Evolutionary conservation across 2,113 vertebrate species (phyloP), one percentile per base, ranked within the genome.

Genomic region (Lichenostomus cassidix): DNA sequence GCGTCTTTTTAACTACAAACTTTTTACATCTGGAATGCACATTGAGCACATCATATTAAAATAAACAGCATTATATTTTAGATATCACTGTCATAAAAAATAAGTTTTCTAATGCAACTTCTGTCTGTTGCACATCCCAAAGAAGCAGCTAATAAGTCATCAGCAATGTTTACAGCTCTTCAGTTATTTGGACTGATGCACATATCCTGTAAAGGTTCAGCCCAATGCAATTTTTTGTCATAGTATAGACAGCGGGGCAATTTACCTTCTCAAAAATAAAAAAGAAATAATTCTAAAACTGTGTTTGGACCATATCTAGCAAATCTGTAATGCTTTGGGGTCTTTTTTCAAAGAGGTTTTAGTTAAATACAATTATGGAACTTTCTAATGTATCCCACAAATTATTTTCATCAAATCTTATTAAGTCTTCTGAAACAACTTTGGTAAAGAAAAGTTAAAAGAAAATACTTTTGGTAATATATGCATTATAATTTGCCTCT

Each of bases 1-100:
- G 85, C 56, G 87, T 39, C n/a, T 73, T 96, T 84, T 90, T 93
- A 92, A 91, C 79, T 96, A 78, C 90, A 97, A 97, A 94, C 25
- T 63, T 83, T 96, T 95, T 92, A 82, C 69, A 91, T 92, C 87
- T 95, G 80, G 87, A 94, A 92, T 77, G 78, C 85, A 91, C 62
- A 89, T 81, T 23, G 21, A 95, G 68, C 42, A 68, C 44, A 70
- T 91, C 58, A 60, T 73, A 84, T 31, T 90, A 82, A 83, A 96
- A 91, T 73, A 93, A 95, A 87, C 87, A 88, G 41, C 46, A 68
- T 41, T 62, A 27, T 35, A 83, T 86, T 94, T 89, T 64, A 92
- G 46, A 74, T 79, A 88, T 87, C 13, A 49, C 79, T 95, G 52
- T 82, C 44, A 69, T 15, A 22, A 50, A 90, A 50, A 49, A 37